Percentiles rank a stretch among this genome's conserved stretches.
phyloP scores from a whole-genome alignment of 2,888 invertebrate genomes.

The Chymomyza procnemis region DNA sequence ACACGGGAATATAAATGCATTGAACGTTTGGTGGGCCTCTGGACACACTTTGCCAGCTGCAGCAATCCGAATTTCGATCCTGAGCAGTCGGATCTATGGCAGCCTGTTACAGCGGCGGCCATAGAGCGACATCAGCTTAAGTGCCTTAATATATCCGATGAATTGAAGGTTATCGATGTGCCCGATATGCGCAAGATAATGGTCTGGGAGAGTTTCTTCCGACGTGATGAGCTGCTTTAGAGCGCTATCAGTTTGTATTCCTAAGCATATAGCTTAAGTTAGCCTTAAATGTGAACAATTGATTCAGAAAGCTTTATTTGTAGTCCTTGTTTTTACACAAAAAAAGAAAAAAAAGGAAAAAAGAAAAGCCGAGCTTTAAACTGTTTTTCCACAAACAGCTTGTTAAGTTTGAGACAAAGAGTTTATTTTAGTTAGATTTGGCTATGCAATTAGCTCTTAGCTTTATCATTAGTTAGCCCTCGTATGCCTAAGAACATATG shows the following conservation, averaged over 20 bases:
- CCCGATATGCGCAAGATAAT: conserved; percentile 74
- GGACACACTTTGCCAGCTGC: conserved; percentile 75
- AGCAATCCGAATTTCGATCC: conserved; percentile 75
- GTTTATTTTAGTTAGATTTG: conserved; percentile 50
- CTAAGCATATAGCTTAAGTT: background rate
- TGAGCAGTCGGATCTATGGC: conserved; percentile 69
- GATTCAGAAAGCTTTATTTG: conserved; percentile 46
- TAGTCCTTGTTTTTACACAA: background rate
- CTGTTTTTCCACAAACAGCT: conserved; percentile 10
- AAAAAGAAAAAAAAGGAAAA: conserved; percentile 52
- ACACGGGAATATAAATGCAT: conserved; percentile 77
- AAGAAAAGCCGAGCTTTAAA: conserved; percentile 57
- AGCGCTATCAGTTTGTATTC: conserved; percentile 12
- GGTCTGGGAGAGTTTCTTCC: conserved; percentile 76
- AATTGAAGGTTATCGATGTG: conserved; percentile 74
- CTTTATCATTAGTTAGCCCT: conserved; percentile 12
- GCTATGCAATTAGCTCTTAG: conserved; percentile 13
- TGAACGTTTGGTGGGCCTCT: conserved; percentile 75
- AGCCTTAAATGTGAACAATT: conserved; percentile 13
- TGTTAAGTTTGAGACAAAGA: conserved; percentile 3
- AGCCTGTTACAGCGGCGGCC: conserved; percentile 57
- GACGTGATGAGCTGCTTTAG: conserved; percentile 70
- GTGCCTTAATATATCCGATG: conserved; percentile 78
- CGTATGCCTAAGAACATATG: conserved; percentile 23
- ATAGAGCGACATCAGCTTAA: conserved; percentile 69